phyloP scores from a whole-genome alignment of 1,140 invertebrate genomes.

The Lamellibrachia luymesi region DNA sequence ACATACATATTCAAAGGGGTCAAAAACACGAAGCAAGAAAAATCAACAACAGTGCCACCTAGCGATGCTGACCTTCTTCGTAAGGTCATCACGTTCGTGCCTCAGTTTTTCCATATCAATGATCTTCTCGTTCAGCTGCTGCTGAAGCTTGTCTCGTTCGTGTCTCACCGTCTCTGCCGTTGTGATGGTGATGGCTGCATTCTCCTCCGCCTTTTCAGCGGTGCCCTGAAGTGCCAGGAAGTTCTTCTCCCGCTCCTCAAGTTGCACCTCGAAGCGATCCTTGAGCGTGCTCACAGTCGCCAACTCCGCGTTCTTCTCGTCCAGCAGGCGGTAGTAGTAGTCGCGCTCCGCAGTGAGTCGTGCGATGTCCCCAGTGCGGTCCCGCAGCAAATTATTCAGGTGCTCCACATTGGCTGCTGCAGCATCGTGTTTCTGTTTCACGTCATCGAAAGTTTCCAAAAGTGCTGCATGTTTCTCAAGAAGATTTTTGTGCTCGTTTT shows the following conservation, averaged over 20 bases:
- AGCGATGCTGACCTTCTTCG: slow-evolving; percentile 43
- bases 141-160: slow-evolving; percentile 42
- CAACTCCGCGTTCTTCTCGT: slow-evolving; percentile 44
- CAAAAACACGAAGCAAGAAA: no score
- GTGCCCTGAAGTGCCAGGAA: slow-evolving; percentile 41
- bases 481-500: neutral
- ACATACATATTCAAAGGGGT: no score
- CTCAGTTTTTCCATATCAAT: slow-evolving; percentile 42
- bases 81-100: slow-evolving; percentile 35
- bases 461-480: neutral
- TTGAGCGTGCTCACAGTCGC: slow-evolving; percentile 33
- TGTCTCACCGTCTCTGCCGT: slow-evolving; percentile 36
- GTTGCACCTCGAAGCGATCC: slow-evolving; percentile 41
- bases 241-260: slow-evolving; percentile 50
- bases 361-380: slow-evolving; percentile 39
- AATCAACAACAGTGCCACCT: no score
- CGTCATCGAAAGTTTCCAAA: neutral
- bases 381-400: slow-evolving; percentile 41
- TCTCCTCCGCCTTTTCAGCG: slow-evolving; percentile 30
- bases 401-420: neutral
- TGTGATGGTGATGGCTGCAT: neutral
- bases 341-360: slow-evolving; percentile 44
- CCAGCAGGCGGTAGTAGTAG: slow-evolving; percentile 38
- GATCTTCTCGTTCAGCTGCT: slow-evolving; percentile 40
- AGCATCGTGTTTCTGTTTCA: slow-evolving; percentile 3